Percentiles rank a stretch among this genome's conserved stretches.
These are phyloP conservation scores for Calephelis perditalis DNA, from an alignment of 2,888 invertebrate genomes.

Conservation along the genomic window DNA sequence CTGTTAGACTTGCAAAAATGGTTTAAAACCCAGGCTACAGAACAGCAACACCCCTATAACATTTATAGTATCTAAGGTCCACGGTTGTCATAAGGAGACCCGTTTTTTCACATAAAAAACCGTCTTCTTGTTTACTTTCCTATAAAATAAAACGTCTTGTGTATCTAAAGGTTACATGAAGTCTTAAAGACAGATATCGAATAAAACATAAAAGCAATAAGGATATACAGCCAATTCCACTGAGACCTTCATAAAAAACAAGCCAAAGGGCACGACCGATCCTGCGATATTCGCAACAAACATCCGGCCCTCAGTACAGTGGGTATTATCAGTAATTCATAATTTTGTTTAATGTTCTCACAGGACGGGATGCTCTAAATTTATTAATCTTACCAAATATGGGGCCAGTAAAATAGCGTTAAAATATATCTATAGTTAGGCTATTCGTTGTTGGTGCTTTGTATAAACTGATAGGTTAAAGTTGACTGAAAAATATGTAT, in stretches of 20 bases:
- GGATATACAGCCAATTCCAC: not conserved
- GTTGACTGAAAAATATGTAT: too few species aligned
- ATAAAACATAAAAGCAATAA: too few species aligned
- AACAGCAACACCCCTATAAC: not conserved
- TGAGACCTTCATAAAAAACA: slow-evolving; percentile 15
- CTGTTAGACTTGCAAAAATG: not conserved
- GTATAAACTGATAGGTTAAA: too few species aligned
- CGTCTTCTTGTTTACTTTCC: not conserved
- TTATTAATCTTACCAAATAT: slow-evolving; percentile 30
- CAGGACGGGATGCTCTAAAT: slow-evolving; percentile 41
- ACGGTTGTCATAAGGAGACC: too few species aligned
- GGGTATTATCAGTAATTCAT: slow-evolving; percentile 53
- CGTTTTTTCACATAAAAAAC: not conserved
- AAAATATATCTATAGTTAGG: not conserved
- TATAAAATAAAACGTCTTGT: not conserved
- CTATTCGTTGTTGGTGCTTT: not conserved
- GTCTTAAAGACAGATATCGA: not conserved
- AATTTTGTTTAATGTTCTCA: slow-evolving; percentile 70
- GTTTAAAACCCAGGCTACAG: not conserved
- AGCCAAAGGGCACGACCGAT: slow-evolving; percentile 4
- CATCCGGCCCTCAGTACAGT: slow-evolving; percentile 44
- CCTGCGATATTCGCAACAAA: slow-evolving; percentile 41
- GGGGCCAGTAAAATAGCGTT: slow-evolving; percentile 36
- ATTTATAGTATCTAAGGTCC: too few species aligned
- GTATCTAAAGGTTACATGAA: not conserved